Conservation (phyloP, 2,888 invertebrate genomes). For the Galerucella pusilla region DNA sequence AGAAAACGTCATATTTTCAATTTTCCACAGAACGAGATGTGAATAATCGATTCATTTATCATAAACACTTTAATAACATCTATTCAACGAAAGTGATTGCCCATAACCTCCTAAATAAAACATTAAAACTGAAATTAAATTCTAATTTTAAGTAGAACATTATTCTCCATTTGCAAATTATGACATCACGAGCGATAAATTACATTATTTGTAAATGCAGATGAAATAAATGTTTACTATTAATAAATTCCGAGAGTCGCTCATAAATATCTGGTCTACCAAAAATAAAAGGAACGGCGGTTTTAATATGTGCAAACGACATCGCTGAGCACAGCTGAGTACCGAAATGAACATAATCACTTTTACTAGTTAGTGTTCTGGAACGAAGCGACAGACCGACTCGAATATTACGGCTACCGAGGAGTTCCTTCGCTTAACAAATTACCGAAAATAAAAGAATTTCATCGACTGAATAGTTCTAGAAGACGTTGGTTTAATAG, state of each 20-base stretch:
- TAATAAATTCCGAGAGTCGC: constrained; percentile 44
- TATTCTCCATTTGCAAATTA: constrained; percentile 31
- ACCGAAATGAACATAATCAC: constrained; percentile 52
- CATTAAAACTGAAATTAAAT: constrained; percentile 18
- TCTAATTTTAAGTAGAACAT: constrained; percentile 28
- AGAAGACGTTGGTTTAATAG: constrained; percentile 41
- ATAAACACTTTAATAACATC: constrained; percentile 1
- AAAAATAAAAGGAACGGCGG: constrained; percentile 47
- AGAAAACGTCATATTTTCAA: neutral
- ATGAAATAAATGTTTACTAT: constrained; percentile 44
- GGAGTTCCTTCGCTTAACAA: constrained; percentile 51
- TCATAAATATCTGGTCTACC: constrained; percentile 49
- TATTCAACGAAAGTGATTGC: neutral
- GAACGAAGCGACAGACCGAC: constrained; percentile 53
- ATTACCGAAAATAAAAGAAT: constrained; percentile 49
- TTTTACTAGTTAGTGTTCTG: constrained; percentile 54
- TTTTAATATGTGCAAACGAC: constrained; percentile 52
- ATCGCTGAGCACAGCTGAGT: constrained; percentile 47
- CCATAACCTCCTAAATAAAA: constrained; percentile 4
- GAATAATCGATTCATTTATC: constrained; percentile 1
- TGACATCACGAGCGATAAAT: constrained; percentile 34
- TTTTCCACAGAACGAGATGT: neutral
- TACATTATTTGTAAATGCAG: constrained; percentile 35
- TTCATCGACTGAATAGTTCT: constrained; percentile 28
- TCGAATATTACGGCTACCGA: constrained; percentile 43